Evolutionary conservation across 2,888 invertebrate species (phyloP).

Genomic region (Empis livida): DNA sequence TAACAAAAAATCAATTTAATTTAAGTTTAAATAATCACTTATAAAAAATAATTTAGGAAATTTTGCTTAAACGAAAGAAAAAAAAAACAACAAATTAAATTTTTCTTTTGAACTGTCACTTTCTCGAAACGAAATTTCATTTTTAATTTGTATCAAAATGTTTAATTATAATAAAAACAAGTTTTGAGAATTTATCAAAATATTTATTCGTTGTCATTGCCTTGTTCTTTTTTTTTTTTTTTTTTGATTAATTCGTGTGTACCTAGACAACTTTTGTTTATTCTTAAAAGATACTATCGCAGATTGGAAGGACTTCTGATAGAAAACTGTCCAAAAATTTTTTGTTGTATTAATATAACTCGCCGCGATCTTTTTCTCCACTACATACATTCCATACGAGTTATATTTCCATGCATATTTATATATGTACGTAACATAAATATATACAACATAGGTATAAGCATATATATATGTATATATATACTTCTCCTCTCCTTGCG

Average conservation of each 20-base stretch:
- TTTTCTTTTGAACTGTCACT: too few species aligned
- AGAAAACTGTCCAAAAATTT: constrained; percentile 36
- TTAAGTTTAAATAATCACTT: too few species aligned
- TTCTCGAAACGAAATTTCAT: neutral
- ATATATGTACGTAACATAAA: constrained; percentile 10
- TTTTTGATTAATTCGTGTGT: constrained; percentile 7
- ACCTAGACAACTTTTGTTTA: constrained; percentile 15
- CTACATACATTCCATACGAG: constrained; percentile 1
- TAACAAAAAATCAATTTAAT: too few species aligned
- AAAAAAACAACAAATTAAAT: too few species aligned
- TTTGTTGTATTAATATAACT: constrained; percentile 6
- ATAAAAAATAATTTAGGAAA: too few species aligned
- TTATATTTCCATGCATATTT: neutral
- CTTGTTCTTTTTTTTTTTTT: too few species aligned
- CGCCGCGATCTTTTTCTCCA: constrained; percentile 3
- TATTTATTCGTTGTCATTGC: too few species aligned
- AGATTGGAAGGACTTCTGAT: constrained; percentile 33
- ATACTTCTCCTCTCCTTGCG: too few species aligned
- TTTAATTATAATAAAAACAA: constrained; percentile 17
- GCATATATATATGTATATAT: neutral
- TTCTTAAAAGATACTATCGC: constrained; percentile 18
- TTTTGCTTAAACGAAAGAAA: too few species aligned
- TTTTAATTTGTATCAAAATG: constrained; percentile 7
- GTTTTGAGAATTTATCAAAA: too few species aligned
- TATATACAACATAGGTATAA: constrained; percentile 7